These are phyloP conservation scores for Thripadectes ignobilis DNA, from an alignment of 2,797 vertebrate genomes.

Conservation along the genomic window DNA sequence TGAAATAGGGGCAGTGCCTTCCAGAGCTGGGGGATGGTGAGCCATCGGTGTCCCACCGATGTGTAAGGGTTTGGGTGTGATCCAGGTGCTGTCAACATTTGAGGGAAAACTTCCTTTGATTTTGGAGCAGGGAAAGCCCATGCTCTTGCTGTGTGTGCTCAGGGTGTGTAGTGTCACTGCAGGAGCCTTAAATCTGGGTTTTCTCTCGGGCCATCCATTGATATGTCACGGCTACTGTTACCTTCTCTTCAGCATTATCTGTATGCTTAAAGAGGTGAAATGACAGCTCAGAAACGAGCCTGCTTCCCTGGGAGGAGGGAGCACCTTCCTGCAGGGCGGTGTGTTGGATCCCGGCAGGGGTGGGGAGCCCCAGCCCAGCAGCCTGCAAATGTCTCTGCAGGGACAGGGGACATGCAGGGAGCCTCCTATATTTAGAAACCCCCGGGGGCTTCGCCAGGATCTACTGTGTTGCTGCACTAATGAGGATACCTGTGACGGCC, in stretches of 20 bases:
- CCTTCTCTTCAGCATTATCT: background rate
- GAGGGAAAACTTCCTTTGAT: background rate
- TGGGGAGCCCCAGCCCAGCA: background rate
- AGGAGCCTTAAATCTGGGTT: background rate
- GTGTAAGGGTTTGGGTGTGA: background rate
- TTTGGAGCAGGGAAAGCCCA: background rate
- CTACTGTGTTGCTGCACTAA: background rate
- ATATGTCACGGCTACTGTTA: background rate
- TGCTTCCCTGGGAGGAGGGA: background rate
- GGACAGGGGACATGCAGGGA: background rate
- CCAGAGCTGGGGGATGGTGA: background rate
- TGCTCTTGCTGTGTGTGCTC: background rate
- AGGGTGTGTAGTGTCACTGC: background rate
- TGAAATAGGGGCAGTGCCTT: background rate
- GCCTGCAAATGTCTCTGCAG: background rate
- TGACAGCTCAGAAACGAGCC: background rate
- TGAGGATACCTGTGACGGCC: constrained; percentile 3
- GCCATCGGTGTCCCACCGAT: accelerated
- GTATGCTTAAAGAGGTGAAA: background rate
- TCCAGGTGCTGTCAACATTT: background rate
- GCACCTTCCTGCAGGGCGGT: background rate
- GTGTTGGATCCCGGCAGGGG: background rate
- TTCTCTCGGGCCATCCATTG: background rate
- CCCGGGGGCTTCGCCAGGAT: background rate
- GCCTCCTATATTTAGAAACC: constrained; percentile 27